phyloP scores from a whole-genome alignment of 2,797 vertebrate species.

The Anguilla megastoma region DNA sequence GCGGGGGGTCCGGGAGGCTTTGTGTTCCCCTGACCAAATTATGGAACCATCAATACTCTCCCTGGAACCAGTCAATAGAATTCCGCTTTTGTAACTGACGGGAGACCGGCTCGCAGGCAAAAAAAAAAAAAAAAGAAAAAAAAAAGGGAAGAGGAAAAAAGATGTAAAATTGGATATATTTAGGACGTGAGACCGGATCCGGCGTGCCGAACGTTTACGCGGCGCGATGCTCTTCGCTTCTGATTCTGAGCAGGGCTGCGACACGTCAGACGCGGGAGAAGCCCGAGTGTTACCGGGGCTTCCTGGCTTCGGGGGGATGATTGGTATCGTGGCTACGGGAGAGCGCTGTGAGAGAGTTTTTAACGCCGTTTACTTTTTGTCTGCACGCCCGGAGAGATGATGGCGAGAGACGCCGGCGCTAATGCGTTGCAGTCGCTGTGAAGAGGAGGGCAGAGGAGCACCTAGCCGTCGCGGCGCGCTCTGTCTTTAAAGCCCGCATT shows the following conservation, averaged over 20 bases:
- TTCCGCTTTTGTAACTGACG: conserved; percentile 72
- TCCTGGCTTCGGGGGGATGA: not conserved
- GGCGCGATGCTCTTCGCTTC: not conserved
- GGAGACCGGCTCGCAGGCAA: conserved; percentile 78
- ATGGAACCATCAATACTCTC: conserved; percentile 83
- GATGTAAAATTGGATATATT: conserved; percentile 55
- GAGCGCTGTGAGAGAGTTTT: not conserved
- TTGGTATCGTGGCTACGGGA: conserved; percentile 1
- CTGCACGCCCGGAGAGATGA: not conserved
- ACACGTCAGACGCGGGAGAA: not conserved
- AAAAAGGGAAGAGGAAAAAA: conserved; percentile 47
- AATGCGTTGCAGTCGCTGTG: conserved; percentile 46
- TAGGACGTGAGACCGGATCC: conserved; percentile 60
- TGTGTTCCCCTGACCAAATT: conserved; percentile 82
- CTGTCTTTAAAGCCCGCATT: not conserved
- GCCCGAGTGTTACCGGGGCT: not conserved
- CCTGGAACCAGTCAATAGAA: conserved; percentile 80
- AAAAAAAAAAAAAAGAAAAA: conserved; percentile 52
- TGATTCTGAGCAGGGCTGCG: not conserved
- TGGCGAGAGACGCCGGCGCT: not conserved
- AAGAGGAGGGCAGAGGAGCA: not conserved
- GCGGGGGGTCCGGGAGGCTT: conserved; percentile 73
- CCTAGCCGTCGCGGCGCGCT: not conserved
- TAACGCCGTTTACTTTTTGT: not conserved
- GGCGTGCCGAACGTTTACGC: conserved; percentile 11